phyloP scores from a whole-genome alignment of 2,113 vertebrate genomes.

The Hippocampus guttulatus region DNA sequence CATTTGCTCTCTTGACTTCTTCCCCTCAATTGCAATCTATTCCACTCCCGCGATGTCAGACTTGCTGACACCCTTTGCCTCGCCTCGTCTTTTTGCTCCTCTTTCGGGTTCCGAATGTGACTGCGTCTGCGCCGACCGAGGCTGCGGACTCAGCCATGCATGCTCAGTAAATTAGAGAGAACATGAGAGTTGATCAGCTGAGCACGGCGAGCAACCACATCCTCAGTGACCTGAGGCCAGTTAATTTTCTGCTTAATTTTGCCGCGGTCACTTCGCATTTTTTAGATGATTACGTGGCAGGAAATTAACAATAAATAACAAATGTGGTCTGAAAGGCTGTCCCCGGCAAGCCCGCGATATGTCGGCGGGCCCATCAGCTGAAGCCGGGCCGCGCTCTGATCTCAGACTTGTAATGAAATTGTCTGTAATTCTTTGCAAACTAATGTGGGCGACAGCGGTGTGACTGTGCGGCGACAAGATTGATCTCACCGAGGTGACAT shows the following conservation, averaged over 20 bases:
- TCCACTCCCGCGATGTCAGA: constrained; percentile 22
- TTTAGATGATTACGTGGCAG: constrained; percentile 98
- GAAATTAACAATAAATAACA: constrained; percentile 99
- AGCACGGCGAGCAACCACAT: constrained; percentile 87
- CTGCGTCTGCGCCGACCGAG: constrained; percentile 78
- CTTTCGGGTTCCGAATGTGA: constrained; percentile 81
- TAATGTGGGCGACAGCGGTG: constrained; percentile 85
- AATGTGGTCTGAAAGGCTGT: constrained; percentile 86
- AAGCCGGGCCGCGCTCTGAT: constrained; percentile 36
- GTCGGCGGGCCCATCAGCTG: constrained; percentile 33
- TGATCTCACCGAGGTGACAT: constrained; percentile 73
- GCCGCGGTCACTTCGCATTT: constrained; percentile 99
- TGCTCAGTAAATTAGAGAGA: constrained; percentile 99
- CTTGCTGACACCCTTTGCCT: constrained; percentile 7
- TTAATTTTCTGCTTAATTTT: constrained; percentile 99
- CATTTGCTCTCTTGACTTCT: constrained; percentile 37
- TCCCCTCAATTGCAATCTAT: constrained; percentile 15
- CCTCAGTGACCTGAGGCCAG: constrained; percentile 97
- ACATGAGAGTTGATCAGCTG: constrained; percentile 96
- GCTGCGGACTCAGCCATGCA: constrained; percentile 95
- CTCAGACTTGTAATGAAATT: constrained; percentile 85
- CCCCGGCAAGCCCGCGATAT: constrained; percentile 28
- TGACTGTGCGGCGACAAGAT: constrained; percentile 69
- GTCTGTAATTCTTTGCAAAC: constrained; percentile 98
- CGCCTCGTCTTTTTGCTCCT: constrained; percentile 34